Evolutionary conservation across 2,888 invertebrate genomes (phyloP).

Genomic region (Apotomis turbidana): DNA sequence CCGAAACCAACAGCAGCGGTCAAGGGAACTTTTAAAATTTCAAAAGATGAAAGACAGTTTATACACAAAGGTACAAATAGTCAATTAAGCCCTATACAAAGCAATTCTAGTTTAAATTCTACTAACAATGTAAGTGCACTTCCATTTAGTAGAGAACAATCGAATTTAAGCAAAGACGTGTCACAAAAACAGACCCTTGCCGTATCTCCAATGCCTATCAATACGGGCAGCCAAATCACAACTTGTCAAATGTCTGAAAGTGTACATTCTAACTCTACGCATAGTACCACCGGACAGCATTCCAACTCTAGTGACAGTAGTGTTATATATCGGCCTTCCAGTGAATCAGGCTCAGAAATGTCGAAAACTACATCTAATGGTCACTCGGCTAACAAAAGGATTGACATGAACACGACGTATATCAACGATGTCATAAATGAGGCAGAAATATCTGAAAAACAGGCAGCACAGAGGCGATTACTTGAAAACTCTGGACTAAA

Average conservation of each 20-base stretch:
- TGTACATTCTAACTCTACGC: constrained; percentile 83
- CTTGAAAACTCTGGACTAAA: constrained; percentile 60
- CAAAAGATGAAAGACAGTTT: constrained; percentile 82
- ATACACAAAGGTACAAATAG: constrained; percentile 82
- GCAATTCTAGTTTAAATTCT: constrained; percentile 83
- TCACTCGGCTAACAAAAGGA: constrained; percentile 77
- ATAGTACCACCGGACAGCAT: constrained; percentile 86
- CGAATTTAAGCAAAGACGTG: constrained; percentile 79
- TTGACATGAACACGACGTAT: constrained; percentile 80
- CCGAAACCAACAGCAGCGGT: constrained; percentile 97
- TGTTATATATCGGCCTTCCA: constrained; percentile 89
- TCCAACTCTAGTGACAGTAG: constrained; percentile 90
- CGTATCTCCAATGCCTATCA: constrained; percentile 90
- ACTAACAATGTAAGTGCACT: constrained; percentile 77
- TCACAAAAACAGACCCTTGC: constrained; percentile 83
- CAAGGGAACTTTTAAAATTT: constrained; percentile 93
- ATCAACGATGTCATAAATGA: constrained; percentile 82
- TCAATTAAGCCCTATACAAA: constrained; percentile 83
- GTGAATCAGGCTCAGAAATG: constrained; percentile 87
- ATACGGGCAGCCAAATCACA: constrained; percentile 60
- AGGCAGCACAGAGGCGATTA: constrained; percentile 71
- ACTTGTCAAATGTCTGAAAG: constrained; percentile 87
- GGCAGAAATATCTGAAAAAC: constrained; percentile 78
- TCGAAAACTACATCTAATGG: constrained; percentile 71
- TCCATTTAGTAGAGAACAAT: constrained; percentile 79